phyloP scores from a whole-genome alignment of 2,888 invertebrate genomes.

The Habroteleia sp. region DNA sequence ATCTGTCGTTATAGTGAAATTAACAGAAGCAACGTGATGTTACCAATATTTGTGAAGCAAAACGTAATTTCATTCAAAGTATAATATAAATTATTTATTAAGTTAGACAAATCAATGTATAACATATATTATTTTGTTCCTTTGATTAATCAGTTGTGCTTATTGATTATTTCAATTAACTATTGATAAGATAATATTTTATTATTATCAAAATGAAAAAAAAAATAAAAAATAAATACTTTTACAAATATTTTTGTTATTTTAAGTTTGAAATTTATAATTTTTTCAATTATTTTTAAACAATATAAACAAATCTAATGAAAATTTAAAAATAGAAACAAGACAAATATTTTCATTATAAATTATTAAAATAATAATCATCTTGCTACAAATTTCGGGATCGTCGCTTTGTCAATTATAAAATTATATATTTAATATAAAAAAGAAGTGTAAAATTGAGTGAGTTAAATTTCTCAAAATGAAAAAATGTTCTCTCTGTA shows the following conservation, averaged over 20 bases:
- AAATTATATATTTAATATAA: constrained; percentile 38
- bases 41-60: constrained; percentile 7
- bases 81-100: constrained; percentile 1
- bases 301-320: too few relatives aligned
- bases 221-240: too few relatives aligned
- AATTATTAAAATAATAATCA: too few relatives aligned
- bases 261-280: too few relatives aligned
- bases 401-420: constrained; percentile 31
- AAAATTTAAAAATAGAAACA: neutral
- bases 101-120: neutral
- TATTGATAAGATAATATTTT: too few relatives aligned
- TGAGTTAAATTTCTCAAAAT: constrained; percentile 41
- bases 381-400: constrained; percentile 11
- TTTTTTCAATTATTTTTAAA: too few relatives aligned
- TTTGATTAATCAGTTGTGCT: too few relatives aligned
- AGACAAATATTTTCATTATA: constrained; percentile 2
- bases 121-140: too few relatives aligned
- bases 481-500: too few relatives aligned
- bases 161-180: too few relatives aligned
- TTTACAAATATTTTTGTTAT: too few relatives aligned
- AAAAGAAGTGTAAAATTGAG: constrained; percentile 27
- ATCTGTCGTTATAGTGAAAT: constrained; percentile 16
- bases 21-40: neutral
- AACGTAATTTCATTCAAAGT: constrained; percentile 6
- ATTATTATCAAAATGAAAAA: too few relatives aligned